These are phyloP conservation scores for Mesoclemmys tuberculata DNA, from an alignment of 2,113 vertebrate genomes.

Conservation along the genomic window DNA sequence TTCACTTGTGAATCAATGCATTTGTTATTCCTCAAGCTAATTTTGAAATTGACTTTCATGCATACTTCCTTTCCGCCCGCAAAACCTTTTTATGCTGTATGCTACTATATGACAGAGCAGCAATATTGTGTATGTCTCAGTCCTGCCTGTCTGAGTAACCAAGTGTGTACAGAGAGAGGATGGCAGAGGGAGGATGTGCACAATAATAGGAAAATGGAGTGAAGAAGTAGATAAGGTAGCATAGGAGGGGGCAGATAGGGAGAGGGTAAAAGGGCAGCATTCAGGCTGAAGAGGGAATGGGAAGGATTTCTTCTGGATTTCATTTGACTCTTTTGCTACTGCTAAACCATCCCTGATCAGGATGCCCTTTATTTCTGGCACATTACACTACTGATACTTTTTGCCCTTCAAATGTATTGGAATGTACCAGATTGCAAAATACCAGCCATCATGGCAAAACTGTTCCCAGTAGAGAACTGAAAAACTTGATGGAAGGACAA, in stretches of 20 bases:
- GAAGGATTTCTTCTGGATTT: background rate
- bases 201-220: background rate
- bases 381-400: background rate
- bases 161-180: background rate
- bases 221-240: background rate
- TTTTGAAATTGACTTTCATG: background rate
- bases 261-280: too few relatives aligned
- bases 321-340: background rate
- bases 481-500: background rate
- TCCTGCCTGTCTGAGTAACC: background rate
- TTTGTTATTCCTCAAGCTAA: fast-evolving
- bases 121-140: background rate
- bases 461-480: background rate
- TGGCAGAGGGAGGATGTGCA: too few relatives aligned
- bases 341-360: fast-evolving
- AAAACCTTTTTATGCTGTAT: background rate
- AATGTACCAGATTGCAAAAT: background rate
- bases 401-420: slow-evolving; percentile 2
- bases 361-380: background rate
- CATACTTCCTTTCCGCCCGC: background rate
- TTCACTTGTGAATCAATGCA: fast-evolving
- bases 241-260: too few relatives aligned
- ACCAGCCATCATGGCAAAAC: background rate
- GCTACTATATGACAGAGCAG: too few relatives aligned
- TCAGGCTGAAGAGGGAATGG: background rate